phyloP scores from a whole-genome alignment of 1,140 invertebrate genomes.

The Chrysopa pallens region DNA sequence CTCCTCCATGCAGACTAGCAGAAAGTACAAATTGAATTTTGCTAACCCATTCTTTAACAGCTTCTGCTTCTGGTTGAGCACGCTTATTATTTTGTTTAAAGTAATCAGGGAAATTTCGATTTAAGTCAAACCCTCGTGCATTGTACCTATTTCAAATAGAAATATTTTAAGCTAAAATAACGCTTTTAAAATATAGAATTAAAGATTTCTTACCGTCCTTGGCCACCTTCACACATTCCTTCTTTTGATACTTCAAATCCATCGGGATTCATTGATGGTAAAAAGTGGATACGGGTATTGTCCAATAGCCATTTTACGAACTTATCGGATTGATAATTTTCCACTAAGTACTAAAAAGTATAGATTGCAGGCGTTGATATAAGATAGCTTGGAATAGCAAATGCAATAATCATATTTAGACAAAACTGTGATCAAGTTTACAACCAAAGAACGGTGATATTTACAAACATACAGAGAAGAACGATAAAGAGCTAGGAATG shows the following conservation, averaged over 20 bases:
- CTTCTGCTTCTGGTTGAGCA: conserved; percentile 80
- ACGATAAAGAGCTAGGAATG: no score
- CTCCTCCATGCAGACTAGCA: conserved; percentile 80
- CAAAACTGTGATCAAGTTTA: no score
- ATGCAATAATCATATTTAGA: no score
- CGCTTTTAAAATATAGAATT: not conserved
- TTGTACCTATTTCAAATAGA: conserved; percentile 45
- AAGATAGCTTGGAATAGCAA: no score
- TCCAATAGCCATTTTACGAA: conserved; percentile 74
- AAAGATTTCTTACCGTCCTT: conserved; percentile 45
- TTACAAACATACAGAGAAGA: no score
- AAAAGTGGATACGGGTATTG: conserved; percentile 78
- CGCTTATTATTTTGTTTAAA: conserved; percentile 76
- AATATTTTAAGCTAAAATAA: not conserved
- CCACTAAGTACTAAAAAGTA: conserved; percentile 53
- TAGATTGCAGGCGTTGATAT: no score
- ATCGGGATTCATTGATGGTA: conserved; percentile 87
- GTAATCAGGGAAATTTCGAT: conserved; percentile 85
- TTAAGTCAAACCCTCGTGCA: conserved; percentile 70
- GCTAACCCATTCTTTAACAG: conserved; percentile 84
- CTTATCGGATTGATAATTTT: conserved; percentile 57
- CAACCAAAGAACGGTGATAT: no score
- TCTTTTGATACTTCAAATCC: conserved; percentile 75
- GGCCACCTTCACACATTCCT: conserved; percentile 68
- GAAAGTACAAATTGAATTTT: conserved; percentile 85